phyloP scores from a whole-genome alignment of 2,113 vertebrate genomes.

The Pan paniscus region DNA sequence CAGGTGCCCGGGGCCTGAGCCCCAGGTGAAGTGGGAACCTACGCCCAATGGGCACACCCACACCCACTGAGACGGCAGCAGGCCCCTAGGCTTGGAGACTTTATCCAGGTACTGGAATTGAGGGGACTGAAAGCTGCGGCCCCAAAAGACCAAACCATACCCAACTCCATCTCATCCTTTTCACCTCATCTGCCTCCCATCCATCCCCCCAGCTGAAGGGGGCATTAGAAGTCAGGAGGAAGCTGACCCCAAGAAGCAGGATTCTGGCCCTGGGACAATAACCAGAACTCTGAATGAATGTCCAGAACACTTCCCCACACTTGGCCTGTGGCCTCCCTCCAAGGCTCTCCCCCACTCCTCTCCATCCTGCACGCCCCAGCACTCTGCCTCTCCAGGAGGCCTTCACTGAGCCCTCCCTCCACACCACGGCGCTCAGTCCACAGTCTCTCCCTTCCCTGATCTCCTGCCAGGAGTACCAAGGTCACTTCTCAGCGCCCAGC shows the following conservation, averaged over 20 bases:
- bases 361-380: not conserved
- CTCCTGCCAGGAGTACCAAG: not conserved
- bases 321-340: not conserved
- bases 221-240: not conserved
- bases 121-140: not conserved
- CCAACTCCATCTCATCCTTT: not conserved
- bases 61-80: not conserved
- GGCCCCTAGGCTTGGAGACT: not conserved
- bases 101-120: not conserved
- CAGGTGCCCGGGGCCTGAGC: accelerated
- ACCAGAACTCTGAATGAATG: not conserved
- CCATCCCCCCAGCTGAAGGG: not conserved
- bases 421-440: accelerated
- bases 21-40: not conserved
- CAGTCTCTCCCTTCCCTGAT: not conserved
- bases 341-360: not conserved
- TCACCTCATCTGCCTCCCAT: not conserved
- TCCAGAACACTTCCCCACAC: not conserved
- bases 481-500: not conserved
- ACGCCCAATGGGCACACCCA: not conserved
- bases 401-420: not conserved
- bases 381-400: not conserved
- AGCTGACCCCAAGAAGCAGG: no score
- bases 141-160: not conserved
- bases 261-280: not conserved